Evolutionary conservation across 2,888 invertebrate genomes (phyloP).

Genomic region (Aspidapion aeneum): DNA sequence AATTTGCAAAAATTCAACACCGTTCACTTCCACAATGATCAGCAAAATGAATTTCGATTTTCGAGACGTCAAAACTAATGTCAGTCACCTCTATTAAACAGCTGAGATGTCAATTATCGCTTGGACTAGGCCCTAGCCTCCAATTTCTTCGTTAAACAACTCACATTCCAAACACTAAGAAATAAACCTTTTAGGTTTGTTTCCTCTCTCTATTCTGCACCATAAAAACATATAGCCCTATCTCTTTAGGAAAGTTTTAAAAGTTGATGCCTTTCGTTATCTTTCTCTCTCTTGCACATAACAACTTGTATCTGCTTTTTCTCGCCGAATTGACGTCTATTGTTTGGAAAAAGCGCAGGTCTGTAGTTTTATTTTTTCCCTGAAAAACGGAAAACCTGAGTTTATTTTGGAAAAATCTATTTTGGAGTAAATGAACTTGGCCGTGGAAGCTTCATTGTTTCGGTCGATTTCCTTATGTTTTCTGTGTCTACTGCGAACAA

Average conservation of each 20-base stretch:
- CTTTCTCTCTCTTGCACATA: not conserved
- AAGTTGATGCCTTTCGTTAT: no score
- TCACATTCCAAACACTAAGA: constrained; percentile 37
- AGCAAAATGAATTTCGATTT: constrained; percentile 31
- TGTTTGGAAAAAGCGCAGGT: constrained; percentile 18
- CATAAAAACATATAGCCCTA: not conserved
- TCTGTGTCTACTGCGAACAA: not conserved
- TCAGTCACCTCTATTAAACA: constrained; percentile 45
- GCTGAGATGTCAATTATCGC: constrained; percentile 42
- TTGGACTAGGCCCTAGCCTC: constrained; percentile 27
- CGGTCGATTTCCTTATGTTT: not conserved
- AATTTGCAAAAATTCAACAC: not conserved
- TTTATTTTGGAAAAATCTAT: constrained; percentile 29
- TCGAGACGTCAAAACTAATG: constrained; percentile 32
- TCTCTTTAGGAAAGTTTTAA: no score
- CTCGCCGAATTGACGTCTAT: not conserved
- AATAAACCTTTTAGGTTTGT: constrained; percentile 25
- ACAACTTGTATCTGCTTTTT: not conserved
- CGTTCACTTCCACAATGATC: constrained; percentile 5
- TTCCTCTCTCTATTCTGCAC: constrained; percentile 5
- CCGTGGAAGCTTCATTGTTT: constrained; percentile 34
- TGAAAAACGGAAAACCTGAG: constrained; percentile 27
- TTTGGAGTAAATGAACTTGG: constrained; percentile 38
- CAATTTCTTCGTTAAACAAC: constrained; percentile 15
- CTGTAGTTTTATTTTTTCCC: constrained; percentile 25